These are phyloP conservation scores for Lepidurus couesii DNA, from an alignment of 1,140 invertebrate species.

Conservation along the genomic window DNA sequence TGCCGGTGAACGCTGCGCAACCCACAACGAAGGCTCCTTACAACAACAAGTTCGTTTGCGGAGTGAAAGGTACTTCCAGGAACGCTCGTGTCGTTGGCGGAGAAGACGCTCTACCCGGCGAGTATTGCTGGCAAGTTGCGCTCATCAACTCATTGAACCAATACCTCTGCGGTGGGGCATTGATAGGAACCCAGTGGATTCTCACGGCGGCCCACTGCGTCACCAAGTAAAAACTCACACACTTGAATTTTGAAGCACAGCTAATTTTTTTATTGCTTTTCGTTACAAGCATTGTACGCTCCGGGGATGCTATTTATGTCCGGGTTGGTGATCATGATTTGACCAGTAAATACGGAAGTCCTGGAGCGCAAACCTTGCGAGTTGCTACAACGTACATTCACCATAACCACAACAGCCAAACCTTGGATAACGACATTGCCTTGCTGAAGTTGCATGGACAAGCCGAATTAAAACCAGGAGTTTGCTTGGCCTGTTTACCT, in stretches of 20 bases:
- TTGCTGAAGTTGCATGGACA: conserved; percentile 84
- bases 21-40: conserved; percentile 52
- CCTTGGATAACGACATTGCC: conserved; percentile 92
- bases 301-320: conserved; percentile 84
- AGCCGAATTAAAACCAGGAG: conserved; percentile 76
- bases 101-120: conserved; percentile 77
- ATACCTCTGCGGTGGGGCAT: conserved; percentile 89
- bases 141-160: conserved; percentile 88
- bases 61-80: conserved; percentile 64
- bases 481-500: conserved; percentile 80
- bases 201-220: conserved; percentile 93
- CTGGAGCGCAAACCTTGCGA: conserved; percentile 76
- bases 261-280: conserved; percentile 39
- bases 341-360: conserved; percentile 75
- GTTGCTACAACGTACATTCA: conserved; percentile 92
- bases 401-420: conserved; percentile 93
- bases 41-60: conserved; percentile 85
- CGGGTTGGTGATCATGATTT: conserved; percentile 89
- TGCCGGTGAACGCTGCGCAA: conserved; percentile 18
- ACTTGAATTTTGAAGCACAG: neutral
- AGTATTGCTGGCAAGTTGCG: conserved; percentile 94
- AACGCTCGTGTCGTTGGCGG: conserved; percentile 77
- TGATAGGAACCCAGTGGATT: conserved; percentile 91
- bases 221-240: conserved; percentile 65
- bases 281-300: conserved; percentile 69